These are phyloP conservation scores for Cephus pulcher DNA, from an alignment of 2,888 invertebrate genomes.

Conservation along the genomic window DNA sequence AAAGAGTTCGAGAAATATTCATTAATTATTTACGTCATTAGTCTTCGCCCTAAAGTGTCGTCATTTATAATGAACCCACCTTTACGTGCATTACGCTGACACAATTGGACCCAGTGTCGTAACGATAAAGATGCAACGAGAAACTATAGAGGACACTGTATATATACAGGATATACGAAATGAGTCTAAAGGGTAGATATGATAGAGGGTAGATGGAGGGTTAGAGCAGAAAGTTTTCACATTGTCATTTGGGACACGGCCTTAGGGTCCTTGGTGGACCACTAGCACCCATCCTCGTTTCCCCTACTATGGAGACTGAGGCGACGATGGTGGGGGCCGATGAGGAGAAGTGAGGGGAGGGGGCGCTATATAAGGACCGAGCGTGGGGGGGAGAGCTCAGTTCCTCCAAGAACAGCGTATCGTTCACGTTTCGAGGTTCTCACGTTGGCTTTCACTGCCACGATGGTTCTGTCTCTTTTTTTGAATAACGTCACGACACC, in stretches of 20 bases:
- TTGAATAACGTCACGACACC: neutral
- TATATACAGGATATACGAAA: neutral
- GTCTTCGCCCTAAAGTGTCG: neutral
- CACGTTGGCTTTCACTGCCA: conserved; percentile 24
- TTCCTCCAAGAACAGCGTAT: conserved; percentile 63
- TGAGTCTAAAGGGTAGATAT: neutral
- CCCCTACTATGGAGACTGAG: conserved; percentile 43
- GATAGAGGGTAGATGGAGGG: conserved; percentile 10
- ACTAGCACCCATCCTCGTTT: conserved; percentile 52
- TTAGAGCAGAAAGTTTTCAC: conserved; percentile 49
- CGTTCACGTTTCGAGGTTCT: conserved; percentile 28
- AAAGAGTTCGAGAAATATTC: neutral
- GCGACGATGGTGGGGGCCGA: conserved; percentile 43
- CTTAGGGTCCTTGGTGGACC: conserved; percentile 42
- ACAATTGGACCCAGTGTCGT: neutral
- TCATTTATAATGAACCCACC: neutral
- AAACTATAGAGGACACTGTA: neutral
- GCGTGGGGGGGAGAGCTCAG: conserved; percentile 66
- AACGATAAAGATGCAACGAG: neutral
- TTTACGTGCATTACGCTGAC: neutral
- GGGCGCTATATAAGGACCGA: conserved; percentile 62
- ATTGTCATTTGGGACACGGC: conserved; percentile 48
- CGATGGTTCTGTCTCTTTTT: conserved; percentile 7
- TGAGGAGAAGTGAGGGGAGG: conserved; percentile 61
- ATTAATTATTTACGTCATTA: neutral